A percentile compares a stretch with the other conserved stretches of the same genome.
Evolutionary conservation across 1,140 invertebrate species (phyloP).

Genomic region (Philotrypesis tridentata): DNA sequence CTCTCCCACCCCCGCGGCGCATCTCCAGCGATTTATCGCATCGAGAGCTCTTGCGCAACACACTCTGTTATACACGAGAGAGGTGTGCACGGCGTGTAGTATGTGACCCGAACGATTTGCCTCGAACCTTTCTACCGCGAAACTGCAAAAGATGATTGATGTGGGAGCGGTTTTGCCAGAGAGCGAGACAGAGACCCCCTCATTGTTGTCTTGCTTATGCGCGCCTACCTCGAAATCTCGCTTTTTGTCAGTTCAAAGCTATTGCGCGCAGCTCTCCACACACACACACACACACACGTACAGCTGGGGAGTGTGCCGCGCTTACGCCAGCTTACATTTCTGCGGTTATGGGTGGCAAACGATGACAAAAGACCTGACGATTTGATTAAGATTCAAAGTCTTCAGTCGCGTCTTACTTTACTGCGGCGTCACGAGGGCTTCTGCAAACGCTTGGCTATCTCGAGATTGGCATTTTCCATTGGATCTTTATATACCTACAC

Average conservation of each 20-base stretch:
- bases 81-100: not conserved
- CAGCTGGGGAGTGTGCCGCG: not conserved
- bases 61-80: not conserved
- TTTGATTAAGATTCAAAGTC: constrained; percentile 40
- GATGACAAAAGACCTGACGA: constrained; percentile 43
- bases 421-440: too few species aligned
- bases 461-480: too few species aligned
- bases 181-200: not conserved
- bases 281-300: too few species aligned
- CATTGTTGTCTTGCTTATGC: not conserved
- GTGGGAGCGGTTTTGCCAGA: constrained; percentile 59
- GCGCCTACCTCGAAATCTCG: constrained; percentile 35
- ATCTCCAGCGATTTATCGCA: not conserved
- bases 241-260: constrained; percentile 47
- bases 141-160: constrained; percentile 66
- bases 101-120: constrained; percentile 54
- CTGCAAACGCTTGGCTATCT: too few species aligned
- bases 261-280: too few species aligned
- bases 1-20: not conserved
- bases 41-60: not conserved
- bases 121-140: constrained; percentile 60
- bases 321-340: constrained; percentile 2
- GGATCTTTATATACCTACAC: too few species aligned
- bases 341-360: not conserved
- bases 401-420: not conserved